These are phyloP conservation scores for Acrossocheilus fasciatus DNA, from an alignment of 2,797 vertebrate species.

Conservation along the genomic window DNA sequence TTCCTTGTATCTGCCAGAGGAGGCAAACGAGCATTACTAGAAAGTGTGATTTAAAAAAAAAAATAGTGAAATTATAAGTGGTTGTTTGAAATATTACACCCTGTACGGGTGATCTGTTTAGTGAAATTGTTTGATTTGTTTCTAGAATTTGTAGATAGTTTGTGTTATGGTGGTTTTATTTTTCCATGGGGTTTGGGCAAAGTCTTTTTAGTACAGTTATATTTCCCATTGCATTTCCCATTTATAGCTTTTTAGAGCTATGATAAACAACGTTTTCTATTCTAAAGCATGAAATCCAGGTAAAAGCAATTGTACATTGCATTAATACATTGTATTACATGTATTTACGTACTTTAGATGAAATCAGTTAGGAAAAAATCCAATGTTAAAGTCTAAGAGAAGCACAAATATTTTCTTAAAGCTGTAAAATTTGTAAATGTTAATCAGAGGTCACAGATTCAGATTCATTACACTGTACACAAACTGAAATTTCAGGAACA, in stretches of 20 bases:
- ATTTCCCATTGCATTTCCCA: slow-evolving; percentile 42
- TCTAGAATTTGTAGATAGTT: slow-evolving; percentile 73
- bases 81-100: slow-evolving; percentile 56
- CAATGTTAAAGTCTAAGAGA: slow-evolving; percentile 33
- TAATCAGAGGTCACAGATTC: slow-evolving; percentile 18
- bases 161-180: slow-evolving; percentile 69
- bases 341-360: slow-evolving; percentile 13
- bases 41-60: slow-evolving; percentile 3
- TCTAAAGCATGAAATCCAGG: slow-evolving; percentile 46
- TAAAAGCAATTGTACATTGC: slow-evolving; percentile 39
- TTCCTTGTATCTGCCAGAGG: slow-evolving; percentile 4
- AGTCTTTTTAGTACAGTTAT: slow-evolving; percentile 64
- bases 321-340: slow-evolving; percentile 37
- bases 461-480: background rate
- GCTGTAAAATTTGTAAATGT: slow-evolving; percentile 38
- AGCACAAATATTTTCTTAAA: slow-evolving; percentile 54
- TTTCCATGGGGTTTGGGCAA: slow-evolving; percentile 64
- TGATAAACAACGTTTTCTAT: slow-evolving; percentile 45
- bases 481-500: slow-evolving; percentile 13
- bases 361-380: slow-evolving; percentile 10
- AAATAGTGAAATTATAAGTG: slow-evolving; percentile 8
- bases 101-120: slow-evolving; percentile 62
- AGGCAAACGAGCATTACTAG: background rate
- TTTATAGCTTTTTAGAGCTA: slow-evolving; percentile 50
- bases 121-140: slow-evolving; percentile 75